Evolutionary conservation across 2,797 vertebrate genomes (phyloP).

Genomic region (Nasua narica): DNA sequence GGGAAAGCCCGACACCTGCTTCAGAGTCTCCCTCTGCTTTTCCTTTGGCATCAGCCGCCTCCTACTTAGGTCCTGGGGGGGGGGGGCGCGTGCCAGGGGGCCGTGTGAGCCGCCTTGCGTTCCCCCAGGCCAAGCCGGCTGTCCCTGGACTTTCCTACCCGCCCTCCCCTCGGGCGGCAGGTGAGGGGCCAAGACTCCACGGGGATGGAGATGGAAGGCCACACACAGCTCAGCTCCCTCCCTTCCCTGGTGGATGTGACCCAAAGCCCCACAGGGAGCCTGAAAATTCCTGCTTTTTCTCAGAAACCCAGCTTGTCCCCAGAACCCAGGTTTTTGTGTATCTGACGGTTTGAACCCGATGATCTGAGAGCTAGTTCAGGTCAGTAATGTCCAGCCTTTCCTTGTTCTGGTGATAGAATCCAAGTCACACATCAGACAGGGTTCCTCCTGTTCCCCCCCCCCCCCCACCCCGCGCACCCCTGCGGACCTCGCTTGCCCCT

Average conservation of each 20-base stretch:
- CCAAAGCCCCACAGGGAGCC: not conserved
- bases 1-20: fast-evolving
- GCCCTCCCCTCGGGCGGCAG: not conserved
- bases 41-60: not conserved
- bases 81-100: not conserved
- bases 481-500: not conserved
- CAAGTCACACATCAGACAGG: not conserved
- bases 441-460: too few relatives aligned
- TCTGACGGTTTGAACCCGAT: too few relatives aligned
- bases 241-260: not conserved
- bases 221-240: not conserved
- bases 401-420: not conserved
- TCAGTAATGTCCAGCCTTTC: not conserved
- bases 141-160: too few relatives aligned
- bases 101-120: not conserved
- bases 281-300: not conserved
- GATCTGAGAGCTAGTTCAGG: fast-evolving
- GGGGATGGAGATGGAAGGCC: not conserved
- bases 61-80: not conserved
- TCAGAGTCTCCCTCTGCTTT: fast-evolving
- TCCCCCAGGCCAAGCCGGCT: not conserved
- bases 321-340: not conserved
- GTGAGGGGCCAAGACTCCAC: not conserved
- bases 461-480: fast-evolving
- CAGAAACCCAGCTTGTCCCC: not conserved